Percentiles rank a stretch among this genome's conserved stretches.
phyloP scores from a whole-genome alignment of 2,797 vertebrate species.

The Echeneis naucrates region DNA sequence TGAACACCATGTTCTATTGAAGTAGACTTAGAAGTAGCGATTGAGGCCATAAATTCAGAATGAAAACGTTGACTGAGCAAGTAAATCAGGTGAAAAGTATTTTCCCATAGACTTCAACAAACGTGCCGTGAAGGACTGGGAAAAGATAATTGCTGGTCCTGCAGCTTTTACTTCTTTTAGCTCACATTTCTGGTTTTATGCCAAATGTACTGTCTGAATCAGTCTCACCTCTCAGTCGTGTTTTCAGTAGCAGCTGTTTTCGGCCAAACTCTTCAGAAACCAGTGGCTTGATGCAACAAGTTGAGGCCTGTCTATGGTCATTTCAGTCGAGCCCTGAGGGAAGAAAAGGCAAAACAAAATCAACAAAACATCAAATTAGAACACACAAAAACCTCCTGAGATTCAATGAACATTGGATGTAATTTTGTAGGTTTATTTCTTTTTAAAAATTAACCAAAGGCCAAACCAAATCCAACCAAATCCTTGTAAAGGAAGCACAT shows the following conservation, averaged over 20 bases:
- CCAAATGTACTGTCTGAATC: constrained; percentile 20
- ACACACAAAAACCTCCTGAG: background rate
- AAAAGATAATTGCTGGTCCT: background rate
- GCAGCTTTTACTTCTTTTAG: constrained; percentile 10
- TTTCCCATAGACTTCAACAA: no score
- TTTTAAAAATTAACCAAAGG: background rate
- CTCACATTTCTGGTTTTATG: constrained; percentile 44
- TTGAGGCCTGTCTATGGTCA: constrained; percentile 17
- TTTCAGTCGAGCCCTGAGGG: background rate
- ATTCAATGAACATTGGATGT: background rate
- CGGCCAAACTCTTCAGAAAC: constrained; percentile 4
- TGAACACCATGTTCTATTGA: no score
- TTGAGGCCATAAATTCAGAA: no score
- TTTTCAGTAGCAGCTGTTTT: constrained; percentile 34
- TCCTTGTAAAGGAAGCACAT: background rate
- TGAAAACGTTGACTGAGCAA: no score
- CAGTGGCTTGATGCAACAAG: background rate
- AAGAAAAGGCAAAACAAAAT: constrained; percentile 1
- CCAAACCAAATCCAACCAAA: background rate
- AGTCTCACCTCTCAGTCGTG: background rate
- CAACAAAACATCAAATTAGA: constrained; percentile 1
- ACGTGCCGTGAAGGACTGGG: no score
- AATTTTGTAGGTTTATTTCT: background rate
- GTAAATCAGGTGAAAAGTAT: no score
- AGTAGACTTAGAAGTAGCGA: no score